These are phyloP conservation scores for Cylloceria caligata DNA, from an alignment of 2,888 invertebrate species.

Conservation along the genomic window DNA sequence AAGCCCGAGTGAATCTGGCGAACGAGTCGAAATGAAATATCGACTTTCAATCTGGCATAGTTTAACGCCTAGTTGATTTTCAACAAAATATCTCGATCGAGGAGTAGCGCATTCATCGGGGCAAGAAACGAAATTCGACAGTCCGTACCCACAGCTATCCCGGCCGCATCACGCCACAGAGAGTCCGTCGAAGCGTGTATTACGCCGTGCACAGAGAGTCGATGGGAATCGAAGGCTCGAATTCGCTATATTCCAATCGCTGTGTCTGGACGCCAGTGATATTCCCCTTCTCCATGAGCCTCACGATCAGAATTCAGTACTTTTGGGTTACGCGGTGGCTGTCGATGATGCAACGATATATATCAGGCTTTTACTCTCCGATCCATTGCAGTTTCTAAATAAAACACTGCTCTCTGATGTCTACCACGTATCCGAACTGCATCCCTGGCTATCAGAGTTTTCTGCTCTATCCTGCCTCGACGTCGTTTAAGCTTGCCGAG, in stretches of 20 bases:
- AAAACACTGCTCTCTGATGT: constrained; percentile 32
- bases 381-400: constrained; percentile 13
- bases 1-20: constrained; percentile 53
- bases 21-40: constrained; percentile 76
- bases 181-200: constrained; percentile 53
- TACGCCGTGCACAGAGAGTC: constrained; percentile 21
- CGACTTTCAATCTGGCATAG: constrained; percentile 79
- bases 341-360: constrained; percentile 18
- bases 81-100: constrained; percentile 76
- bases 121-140: constrained; percentile 63
- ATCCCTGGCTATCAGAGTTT: constrained; percentile 9
- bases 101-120: constrained; percentile 51
- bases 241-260: constrained; percentile 14
- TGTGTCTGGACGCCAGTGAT: constrained; percentile 44
- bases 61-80: constrained; percentile 79
- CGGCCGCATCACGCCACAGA: constrained; percentile 54
- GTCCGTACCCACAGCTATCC: constrained; percentile 28
- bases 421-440: constrained; percentile 1
- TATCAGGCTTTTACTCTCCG: background rate
- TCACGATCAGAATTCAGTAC: constrained; percentile 11
- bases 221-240: constrained; percentile 57
- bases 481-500: constrained; percentile 57
- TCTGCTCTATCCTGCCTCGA: constrained; percentile 11
- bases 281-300: constrained; percentile 45
- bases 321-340: constrained; percentile 17